Evolutionary conservation across 1,140 invertebrate genomes (phyloP).

Genomic region (Danaus plexippus): DNA sequence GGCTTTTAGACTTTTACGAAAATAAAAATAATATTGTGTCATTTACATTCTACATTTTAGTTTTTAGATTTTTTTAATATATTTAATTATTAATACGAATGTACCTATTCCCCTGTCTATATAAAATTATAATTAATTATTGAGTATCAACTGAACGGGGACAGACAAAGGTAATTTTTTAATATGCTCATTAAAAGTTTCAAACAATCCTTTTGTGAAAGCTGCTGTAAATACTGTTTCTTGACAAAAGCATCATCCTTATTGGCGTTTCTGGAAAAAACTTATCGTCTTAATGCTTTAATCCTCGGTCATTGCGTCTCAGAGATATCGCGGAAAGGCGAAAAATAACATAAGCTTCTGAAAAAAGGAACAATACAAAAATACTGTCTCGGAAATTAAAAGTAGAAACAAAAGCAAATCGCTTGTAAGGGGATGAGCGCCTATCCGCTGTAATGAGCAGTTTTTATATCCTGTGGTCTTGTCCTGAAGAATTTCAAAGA

Average conservation of each 20-base stretch:
- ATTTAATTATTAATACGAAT: too few species aligned
- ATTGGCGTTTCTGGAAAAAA: conserved; percentile 20
- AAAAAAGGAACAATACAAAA: conserved; percentile 48
- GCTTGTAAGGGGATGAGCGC: conserved; percentile 42
- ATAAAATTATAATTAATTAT: too few species aligned
- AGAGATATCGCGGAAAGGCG: conserved; percentile 22
- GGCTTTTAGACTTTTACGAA: too few species aligned
- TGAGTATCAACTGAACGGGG: too few species aligned
- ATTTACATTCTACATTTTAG: too few species aligned
- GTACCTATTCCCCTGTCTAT: too few species aligned
- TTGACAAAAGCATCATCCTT: conserved; percentile 23
- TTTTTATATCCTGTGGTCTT: conserved; percentile 2
- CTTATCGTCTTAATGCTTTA: conserved; percentile 21
- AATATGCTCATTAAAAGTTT: too few species aligned
- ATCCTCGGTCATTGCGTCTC: conserved; percentile 17
- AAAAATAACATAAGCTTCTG: conserved; percentile 40
- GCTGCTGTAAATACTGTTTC: conserved; percentile 7
- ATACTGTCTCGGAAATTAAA: conserved; percentile 60
- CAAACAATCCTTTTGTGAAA: not conserved
- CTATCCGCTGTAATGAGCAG: conserved; percentile 45
- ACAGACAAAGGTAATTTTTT: too few species aligned
- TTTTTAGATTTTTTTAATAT: too few species aligned
- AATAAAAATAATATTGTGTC: too few species aligned
- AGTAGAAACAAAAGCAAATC: conserved; percentile 61
- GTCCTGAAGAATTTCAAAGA: too few species aligned